Conservation (phyloP, 2,888 invertebrate species). For the Podotricha telesiphe region DNA sequence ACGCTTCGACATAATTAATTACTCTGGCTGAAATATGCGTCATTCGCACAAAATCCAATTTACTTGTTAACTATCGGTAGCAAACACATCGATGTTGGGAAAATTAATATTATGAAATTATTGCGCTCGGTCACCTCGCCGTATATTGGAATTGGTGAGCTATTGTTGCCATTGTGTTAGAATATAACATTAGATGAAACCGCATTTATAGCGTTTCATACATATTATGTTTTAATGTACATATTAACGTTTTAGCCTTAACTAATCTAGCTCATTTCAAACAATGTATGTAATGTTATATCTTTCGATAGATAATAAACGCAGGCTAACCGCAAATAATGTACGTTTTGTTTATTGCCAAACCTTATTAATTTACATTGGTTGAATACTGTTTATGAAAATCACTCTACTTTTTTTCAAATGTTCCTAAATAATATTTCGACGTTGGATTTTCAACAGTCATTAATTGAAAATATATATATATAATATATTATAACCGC, state of each 20-base stretch:
- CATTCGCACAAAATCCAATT: constrained; percentile 75
- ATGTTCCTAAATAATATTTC: too few relatives aligned
- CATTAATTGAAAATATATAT: too few relatives aligned
- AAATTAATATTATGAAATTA: constrained; percentile 74
- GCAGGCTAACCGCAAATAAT: constrained; percentile 31
- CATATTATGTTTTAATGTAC: constrained; percentile 37
- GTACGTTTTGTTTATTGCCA: neutral
- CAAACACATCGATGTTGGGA: constrained; percentile 67
- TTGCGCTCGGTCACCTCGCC: constrained; percentile 61
- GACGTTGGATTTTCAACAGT: too few relatives aligned
- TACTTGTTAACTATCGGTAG: constrained; percentile 63
- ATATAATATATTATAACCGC: too few relatives aligned
- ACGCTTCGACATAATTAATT: constrained; percentile 65
- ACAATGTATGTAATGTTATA: constrained; percentile 37
- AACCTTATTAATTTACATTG: neutral
- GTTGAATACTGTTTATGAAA: neutral
- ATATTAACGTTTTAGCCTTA: constrained; percentile 32
- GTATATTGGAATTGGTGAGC: constrained; percentile 54
- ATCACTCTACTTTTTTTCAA: too few relatives aligned
- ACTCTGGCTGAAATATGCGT: constrained; percentile 68
- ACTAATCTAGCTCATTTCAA: constrained; percentile 43
- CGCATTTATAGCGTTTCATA: constrained; percentile 42
- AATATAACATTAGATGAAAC: constrained; percentile 46
- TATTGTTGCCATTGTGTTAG: constrained; percentile 47
- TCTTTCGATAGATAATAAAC: constrained; percentile 41